These are phyloP conservation scores for Tanytarsus gracilentus DNA, from an alignment of 2,888 invertebrate species.

Conservation along the genomic window DNA sequence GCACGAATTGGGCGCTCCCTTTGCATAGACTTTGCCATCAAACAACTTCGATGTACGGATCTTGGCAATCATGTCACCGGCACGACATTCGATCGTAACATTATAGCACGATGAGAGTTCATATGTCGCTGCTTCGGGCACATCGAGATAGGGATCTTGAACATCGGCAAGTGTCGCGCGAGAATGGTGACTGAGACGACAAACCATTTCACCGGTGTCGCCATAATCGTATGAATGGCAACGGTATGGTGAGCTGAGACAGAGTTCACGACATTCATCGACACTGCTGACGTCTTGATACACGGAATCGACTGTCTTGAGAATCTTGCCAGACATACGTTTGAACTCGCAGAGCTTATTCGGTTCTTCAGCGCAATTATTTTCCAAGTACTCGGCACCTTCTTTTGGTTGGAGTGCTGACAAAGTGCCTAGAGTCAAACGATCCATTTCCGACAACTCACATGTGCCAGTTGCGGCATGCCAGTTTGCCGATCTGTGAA, in stretches of 20 bases:
- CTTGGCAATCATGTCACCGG: conserved; percentile 86
- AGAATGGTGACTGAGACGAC: conserved; percentile 85
- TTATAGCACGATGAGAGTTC: conserved; percentile 91
- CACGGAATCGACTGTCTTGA: conserved; percentile 89
- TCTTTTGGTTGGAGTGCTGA: conserved; percentile 61
- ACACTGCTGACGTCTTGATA: conserved; percentile 80
- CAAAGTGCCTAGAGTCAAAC: conserved; percentile 76
- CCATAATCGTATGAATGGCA: conserved; percentile 93
- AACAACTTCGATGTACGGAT: conserved; percentile 87
- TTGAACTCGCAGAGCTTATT: conserved; percentile 90
- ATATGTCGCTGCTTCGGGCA: conserved; percentile 84
- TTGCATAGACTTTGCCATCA: conserved; percentile 91
- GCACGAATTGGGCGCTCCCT: conserved; percentile 87
- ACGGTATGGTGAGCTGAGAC: conserved; percentile 78
- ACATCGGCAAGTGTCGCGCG: conserved; percentile 80
- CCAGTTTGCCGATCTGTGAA: conserved; percentile 79
- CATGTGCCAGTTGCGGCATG: conserved; percentile 77
- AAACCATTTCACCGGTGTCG: conserved; percentile 87
- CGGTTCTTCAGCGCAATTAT: conserved; percentile 90
- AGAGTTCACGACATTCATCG: conserved; percentile 81
- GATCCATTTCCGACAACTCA: conserved; percentile 84
- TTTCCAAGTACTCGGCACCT: conserved; percentile 76
- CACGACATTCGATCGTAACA: conserved; percentile 84
- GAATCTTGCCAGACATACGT: conserved; percentile 74
- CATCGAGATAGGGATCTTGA: conserved; percentile 83